These are phyloP conservation scores for Epinephelus fuscoguttatus DNA, from an alignment of 2,113 vertebrate genomes.

Conservation along the genomic window DNA sequence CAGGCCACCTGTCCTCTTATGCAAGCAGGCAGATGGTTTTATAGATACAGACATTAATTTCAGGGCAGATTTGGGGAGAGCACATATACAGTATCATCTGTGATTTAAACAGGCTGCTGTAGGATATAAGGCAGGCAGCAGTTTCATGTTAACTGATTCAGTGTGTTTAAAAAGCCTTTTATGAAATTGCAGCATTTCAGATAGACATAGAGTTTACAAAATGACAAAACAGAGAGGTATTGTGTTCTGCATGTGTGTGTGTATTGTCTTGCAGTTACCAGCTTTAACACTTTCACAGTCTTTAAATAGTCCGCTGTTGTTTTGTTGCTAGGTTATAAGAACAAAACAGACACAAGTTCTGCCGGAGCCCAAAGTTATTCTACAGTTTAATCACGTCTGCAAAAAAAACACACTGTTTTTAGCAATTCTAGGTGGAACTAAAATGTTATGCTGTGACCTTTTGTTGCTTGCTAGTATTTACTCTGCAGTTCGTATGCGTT, in stretches of 20 bases:
- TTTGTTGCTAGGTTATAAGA: constrained; percentile 72
- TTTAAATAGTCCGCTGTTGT: constrained; percentile 62
- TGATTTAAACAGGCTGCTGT: constrained; percentile 5
- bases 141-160: constrained; percentile 15
- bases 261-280: constrained; percentile 18
- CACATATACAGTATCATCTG: constrained; percentile 35
- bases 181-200: not conserved
- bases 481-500: not conserved
- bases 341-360: constrained; percentile 44
- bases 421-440: not conserved
- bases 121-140: constrained; percentile 4
- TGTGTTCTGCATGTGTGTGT: constrained; percentile 5
- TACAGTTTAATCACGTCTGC: constrained; percentile 25
- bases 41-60: constrained; percentile 59
- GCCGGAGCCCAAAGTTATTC: constrained; percentile 27
- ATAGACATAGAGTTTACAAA: constrained; percentile 17
- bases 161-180: not conserved
- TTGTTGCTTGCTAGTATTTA: not conserved
- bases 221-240: constrained; percentile 31
- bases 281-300: constrained; percentile 62
- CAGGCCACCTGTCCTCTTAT: constrained; percentile 79
- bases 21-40: constrained; percentile 78
- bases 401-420: not conserved
- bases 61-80: constrained; percentile 51
- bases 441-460: constrained; percentile 8